These are phyloP conservation scores for Emydocephalus ijimae DNA, from an alignment of 2,113 vertebrate genomes.

Conservation along the genomic window DNA sequence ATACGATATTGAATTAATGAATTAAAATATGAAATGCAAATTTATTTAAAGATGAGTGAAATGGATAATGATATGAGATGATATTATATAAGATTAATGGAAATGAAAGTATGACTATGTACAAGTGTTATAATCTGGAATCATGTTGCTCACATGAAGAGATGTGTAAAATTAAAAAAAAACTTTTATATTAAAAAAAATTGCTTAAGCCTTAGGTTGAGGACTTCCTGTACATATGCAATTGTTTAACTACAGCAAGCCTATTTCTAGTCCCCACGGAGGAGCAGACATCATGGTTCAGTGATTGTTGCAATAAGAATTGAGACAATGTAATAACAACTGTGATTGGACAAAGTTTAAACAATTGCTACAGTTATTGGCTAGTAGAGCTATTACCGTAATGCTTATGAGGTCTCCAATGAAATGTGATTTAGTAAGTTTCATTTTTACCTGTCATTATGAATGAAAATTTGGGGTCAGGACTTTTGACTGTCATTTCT, in stretches of 20 bases:
- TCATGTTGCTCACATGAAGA: no score
- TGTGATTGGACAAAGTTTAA: not conserved
- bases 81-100: no score
- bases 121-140: no score
- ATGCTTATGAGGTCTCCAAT: not conserved
- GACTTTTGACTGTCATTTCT: not conserved
- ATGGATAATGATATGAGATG: no score
- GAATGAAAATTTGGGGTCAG: not conserved
- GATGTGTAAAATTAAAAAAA: no score
- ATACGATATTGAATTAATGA: no score
- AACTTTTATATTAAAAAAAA: not conserved
- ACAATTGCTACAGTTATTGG: not conserved
- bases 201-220: not conserved
- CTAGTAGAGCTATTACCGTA: not conserved
- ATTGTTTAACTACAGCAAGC: conserved; percentile 31
- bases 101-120: no score
- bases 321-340: fast-evolving
- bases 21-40: no score
- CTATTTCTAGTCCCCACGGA: not conserved
- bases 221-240: not conserved
- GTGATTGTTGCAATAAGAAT: not conserved
- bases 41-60: no score
- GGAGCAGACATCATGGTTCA: conserved; percentile 7
- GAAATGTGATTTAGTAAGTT: not conserved
- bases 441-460: not conserved